Percentiles rank a stretch among this genome's conserved stretches.
These are phyloP conservation scores for Pelodytes ibericus DNA, from an alignment of 2,797 vertebrate genomes.

Conservation along the genomic window DNA sequence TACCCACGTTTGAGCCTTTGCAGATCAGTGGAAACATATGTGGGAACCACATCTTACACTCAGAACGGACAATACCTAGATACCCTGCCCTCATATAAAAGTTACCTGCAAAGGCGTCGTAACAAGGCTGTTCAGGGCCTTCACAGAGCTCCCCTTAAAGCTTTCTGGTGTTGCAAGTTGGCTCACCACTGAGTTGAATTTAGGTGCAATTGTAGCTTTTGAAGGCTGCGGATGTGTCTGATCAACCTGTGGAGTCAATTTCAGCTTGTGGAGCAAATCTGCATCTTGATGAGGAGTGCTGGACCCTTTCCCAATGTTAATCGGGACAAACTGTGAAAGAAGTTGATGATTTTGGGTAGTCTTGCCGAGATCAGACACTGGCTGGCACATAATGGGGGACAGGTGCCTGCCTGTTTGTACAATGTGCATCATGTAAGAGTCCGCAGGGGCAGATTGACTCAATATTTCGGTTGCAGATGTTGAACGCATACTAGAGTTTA, in stretches of 20 bases:
- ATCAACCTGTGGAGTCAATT: slow-evolving; percentile 78
- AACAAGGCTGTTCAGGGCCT: slow-evolving; percentile 68
- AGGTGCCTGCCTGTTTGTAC: slow-evolving; percentile 75
- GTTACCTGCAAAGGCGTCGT: slow-evolving; percentile 75
- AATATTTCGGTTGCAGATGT: slow-evolving; percentile 69
- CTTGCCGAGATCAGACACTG: slow-evolving; percentile 69
- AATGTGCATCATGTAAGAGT: slow-evolving; percentile 67
- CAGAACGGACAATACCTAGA: no score
- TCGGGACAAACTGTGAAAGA: slow-evolving; percentile 62
- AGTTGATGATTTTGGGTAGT: slow-evolving; percentile 66
- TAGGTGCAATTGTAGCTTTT: slow-evolving; percentile 81
- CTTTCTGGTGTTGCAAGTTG: slow-evolving; percentile 90
- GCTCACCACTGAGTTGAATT: slow-evolving; percentile 74
- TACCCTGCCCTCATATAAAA: no score
- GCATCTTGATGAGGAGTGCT: slow-evolving; percentile 70
- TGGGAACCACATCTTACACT: no score
- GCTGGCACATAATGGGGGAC: slow-evolving; percentile 79
- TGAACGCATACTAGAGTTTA: slow-evolving; percentile 78
- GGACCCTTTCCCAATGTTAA: slow-evolving; percentile 61
- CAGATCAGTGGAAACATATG: no score
- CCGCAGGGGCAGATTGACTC: slow-evolving; percentile 65
- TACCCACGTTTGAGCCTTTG: no score
- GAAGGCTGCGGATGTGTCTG: slow-evolving; percentile 72
- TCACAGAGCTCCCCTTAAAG: slow-evolving; percentile 81
- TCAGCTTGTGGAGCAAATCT: slow-evolving; percentile 84